A percentile compares a stretch with the other conserved stretches of the same genome.
phyloP scores from a whole-genome alignment of 2,113 vertebrate genomes.

The Coturnix japonica region DNA sequence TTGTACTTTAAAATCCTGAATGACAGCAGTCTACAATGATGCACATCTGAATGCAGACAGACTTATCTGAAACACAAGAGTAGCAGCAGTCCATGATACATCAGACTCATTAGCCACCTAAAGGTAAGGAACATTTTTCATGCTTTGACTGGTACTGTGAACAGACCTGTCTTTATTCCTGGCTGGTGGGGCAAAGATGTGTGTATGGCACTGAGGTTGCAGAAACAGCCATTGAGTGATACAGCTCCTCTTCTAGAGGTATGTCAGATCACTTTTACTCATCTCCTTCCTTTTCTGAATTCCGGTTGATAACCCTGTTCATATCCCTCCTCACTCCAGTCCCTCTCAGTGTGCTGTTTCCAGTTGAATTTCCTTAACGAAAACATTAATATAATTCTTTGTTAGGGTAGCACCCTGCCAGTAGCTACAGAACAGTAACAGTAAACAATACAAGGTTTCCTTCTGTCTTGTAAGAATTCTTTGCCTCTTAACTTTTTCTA shows the following conservation, averaged over 20 bases:
- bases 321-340: background rate
- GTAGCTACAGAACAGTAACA: background rate
- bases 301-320: background rate
- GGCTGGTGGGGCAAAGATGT: background rate
- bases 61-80: background rate
- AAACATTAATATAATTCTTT: slow-evolving; percentile 30
- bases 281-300: background rate
- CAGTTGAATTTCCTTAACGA: background rate
- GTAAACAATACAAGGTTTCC: background rate
- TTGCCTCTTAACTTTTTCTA: background rate
- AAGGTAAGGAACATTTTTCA: rapidly evolving
- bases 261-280: slow-evolving; percentile 5
- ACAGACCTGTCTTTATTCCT: background rate
- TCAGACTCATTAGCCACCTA: background rate
- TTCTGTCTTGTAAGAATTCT: background rate
- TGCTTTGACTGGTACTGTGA: background rate
- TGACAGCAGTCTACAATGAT: slow-evolving; percentile 59
- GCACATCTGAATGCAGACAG: background rate
- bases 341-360: background rate
- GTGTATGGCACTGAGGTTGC: rapidly evolving
- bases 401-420: slow-evolving; percentile 2
- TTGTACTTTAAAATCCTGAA: slow-evolving; percentile 29
- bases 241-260: background rate
- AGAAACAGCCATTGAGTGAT: background rate
- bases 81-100: background rate